Base-by-base conservation (phyloP, 2,113 vertebrate species). In the Acanthochromis polyacanthus region DNA sequence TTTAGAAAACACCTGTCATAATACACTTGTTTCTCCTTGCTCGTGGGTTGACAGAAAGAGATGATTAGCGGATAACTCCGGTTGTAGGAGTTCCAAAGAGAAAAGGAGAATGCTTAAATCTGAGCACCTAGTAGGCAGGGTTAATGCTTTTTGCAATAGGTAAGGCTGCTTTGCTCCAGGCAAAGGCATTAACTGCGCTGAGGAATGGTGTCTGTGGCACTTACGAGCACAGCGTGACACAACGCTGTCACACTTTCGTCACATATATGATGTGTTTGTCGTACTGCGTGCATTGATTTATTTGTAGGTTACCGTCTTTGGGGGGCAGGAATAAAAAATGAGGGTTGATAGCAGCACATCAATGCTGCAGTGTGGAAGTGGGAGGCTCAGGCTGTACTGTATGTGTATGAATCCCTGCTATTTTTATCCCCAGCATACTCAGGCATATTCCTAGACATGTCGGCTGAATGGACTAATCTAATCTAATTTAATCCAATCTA, bases 1-100 rank as follows among this genome's bases (percentile, higher is more conserved):
- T 86, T 86, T 83, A 85, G 66, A 76, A 89, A 90, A 89, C 81
- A 89, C 85, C 75, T 80, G 84, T 85, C 67, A 82, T 51, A 75
- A 83, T 71, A 72, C n/a, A 63, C 65, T 67, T 1, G 1, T 51
- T 65, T 75, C 28, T 51, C 58, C 15, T 56, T 55, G 76, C 70
- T 78, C 4, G 4, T 51, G 70, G 72, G 48, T 80, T 81, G 75
- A 78, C 15, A 6, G 62, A 83, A 73, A 67, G 10, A 75, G 56
- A 73, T 59, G 77, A 88, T 88, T 66, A 86, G 73, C 28, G 56
- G 70, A 81, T 73, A 63, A 60, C 36, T 65, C 64, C 36, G 65
- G 16, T 46, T 68, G 45, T 30, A 69, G 45, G 60, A 75, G 61
- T 36, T 53, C 38, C 14, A 62, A 63, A 72, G 68, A 78, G 38